Evolutionary conservation across 2,113 vertebrate species (phyloP).

Genomic region (Siniperca knerii): DNA sequence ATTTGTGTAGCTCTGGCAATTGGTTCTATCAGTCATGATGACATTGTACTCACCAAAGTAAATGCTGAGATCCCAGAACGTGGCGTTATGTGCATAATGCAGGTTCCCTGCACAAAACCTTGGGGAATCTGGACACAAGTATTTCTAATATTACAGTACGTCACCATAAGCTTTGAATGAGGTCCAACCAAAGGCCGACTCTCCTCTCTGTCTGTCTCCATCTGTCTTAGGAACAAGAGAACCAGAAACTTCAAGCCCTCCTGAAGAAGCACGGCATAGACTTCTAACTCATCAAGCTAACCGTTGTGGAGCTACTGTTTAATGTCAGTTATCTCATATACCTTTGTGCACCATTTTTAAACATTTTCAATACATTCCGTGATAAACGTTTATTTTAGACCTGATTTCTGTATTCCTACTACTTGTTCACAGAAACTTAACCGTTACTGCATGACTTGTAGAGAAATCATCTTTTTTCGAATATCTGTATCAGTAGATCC

Average conservation of each 20-base stretch:
- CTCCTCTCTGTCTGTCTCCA: not conserved
- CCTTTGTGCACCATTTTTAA: not conserved
- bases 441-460: not conserved
- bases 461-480: not conserved
- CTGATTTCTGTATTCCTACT: not conserved
- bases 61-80: not conserved
- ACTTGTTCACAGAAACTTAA: not conserved
- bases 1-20: not conserved
- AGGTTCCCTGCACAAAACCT: not conserved
- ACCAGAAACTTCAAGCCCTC: slow-evolving; percentile 86
- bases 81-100: not conserved
- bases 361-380: not conserved
- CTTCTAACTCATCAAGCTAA: slow-evolving; percentile 26
- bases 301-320: slow-evolving; percentile 1
- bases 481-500: not conserved
- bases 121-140: not conserved
- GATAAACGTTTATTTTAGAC: not conserved
- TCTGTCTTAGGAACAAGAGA: slow-evolving; percentile 89
- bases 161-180: not conserved
- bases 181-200: not conserved
- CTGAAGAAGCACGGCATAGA: slow-evolving; percentile 85
- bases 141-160: not conserved
- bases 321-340: not conserved
- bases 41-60: not conserved
- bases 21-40: not conserved